Base-by-base conservation (phyloP, 2,888 invertebrate genomes). In the Alviniconcha strummeri region DNA sequence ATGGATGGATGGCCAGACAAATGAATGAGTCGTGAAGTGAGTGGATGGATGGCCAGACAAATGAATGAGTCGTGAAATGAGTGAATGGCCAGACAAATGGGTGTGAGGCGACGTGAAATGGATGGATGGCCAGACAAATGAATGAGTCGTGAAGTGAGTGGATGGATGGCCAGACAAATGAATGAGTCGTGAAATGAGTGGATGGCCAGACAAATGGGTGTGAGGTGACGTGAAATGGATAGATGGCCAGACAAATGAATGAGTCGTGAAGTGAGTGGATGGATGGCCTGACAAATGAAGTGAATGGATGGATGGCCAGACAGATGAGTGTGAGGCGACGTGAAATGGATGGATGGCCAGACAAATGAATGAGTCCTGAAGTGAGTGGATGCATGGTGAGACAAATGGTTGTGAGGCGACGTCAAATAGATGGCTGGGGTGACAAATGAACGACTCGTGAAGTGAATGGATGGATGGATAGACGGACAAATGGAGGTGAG, bases 11-110 rank as follows among this genome's bases (percentile, higher is more conserved):
- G 64, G 15, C 64, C 15, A 15, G 64, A 64, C 54, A 54, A 52
- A 54, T 76, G 76, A n/a, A 76, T 55, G 76, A 52, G 52, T 55
- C 13, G 52, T 36, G 17, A n/a, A 52, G 3, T 36, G 36, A 36
- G 36, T 36, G 36, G 36, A 36, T 64, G 64, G 64, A 64, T 64
- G 64, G 15, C 64, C 15, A 15, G 64, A 64, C 54, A 54, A 52
- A 54, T 76, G 76, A n/a, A 76, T 55, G 76, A 52, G 52, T 55
- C 13, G 52, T 36, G 17, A n/a, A 52, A 76, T 76, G n/a, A 76
- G 11, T 76, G 56, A 5, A 19, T 64, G 64, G 15, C 64, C 15
- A 15, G 64, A 64, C 64, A 64, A 15, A 64, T 9, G 64, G 4
- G 4, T 9, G 15, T 3, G 8, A 13, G 60, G 13, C n/a, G 36